These are phyloP conservation scores for Telmatochromis sp. DNA, from an alignment of 2,113 vertebrate genomes.

Conservation along the genomic window DNA sequence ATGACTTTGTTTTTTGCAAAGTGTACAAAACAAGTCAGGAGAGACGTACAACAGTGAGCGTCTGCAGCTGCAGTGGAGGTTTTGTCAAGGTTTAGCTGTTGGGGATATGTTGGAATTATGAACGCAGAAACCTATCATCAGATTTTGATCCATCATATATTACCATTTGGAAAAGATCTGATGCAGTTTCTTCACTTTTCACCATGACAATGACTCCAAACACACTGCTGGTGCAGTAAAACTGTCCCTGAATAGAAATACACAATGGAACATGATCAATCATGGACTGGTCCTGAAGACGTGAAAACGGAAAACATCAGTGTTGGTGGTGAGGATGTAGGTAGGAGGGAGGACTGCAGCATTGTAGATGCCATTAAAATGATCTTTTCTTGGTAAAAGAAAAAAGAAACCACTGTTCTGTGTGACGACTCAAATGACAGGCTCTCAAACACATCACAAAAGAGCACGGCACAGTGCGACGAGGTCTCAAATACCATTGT, in stretches of 20 bases:
- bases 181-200: background rate
- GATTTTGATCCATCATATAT: background rate
- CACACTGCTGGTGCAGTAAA: background rate
- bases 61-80: background rate
- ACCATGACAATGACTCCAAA: background rate
- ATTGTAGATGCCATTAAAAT: background rate
- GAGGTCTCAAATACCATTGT: background rate
- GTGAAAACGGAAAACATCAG: background rate
- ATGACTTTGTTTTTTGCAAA: background rate
- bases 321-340: background rate
- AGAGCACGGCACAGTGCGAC: background rate
- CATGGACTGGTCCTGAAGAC: background rate
- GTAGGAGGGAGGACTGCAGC: background rate
- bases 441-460: background rate
- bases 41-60: background rate
- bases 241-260: background rate
- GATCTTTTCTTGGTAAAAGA: rapidly evolving
- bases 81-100: background rate
- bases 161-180: background rate
- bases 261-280: background rate
- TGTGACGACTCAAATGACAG: background rate
- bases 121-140: background rate
- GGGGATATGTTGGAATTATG: background rate
- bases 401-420: background rate
- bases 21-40: background rate